Base-by-base conservation (phyloP, 2,888 invertebrate species). In the Rhyacophila evoluta region DNA sequence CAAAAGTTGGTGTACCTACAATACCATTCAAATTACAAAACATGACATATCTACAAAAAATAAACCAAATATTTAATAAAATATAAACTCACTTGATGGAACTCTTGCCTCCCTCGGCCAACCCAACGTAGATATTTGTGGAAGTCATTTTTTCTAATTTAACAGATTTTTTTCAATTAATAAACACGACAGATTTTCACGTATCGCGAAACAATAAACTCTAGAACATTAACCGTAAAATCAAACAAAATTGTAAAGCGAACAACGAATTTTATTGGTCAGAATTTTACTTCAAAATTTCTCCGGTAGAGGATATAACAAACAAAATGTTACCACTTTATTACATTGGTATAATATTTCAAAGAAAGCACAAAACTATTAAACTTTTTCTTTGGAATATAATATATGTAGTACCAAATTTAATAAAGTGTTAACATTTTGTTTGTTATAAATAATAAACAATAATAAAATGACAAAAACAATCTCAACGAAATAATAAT, bases 1-100 rank as follows among this genome's bases (percentile, higher is more conserved):
- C 41, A 41, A 41, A 15, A 19, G 11, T 41, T 19, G 41, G 2
- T 41, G 5, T 15, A 41, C 2, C 29, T 69, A n/a, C n/a, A n/a
- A n/a, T n/a, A n/a, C n/a, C n/a, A n/a, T n/a, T n/a, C n/a, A n/a
- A n/a, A n/a, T n/a, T n/a, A n/a, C n/a, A n/a, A n/a, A n/a, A n/a
- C n/a, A n/a, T n/a, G n/a, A n/a, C n/a, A n/a, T n/a, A n/a, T n/a
- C n/a, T n/a, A n/a, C n/a, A n/a, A n/a, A n/a, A n/a, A n/a, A n/a
- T n/a, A n/a, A n/a, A n/a, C n/a, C n/a, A n/a, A n/a, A n/a, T n/a
- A n/a, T n/a, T n/a, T n/a, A n/a, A n/a, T n/a, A n/a, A 74, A 36
- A 38, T 33, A 12, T 41, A 10, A 5, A 89, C 91, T 90, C 85
- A 91, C 91, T 91, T 93, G 87, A 93, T 93, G 67, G 92, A 92